Evolutionary conservation across 2,888 invertebrate genomes (phyloP), one percentile per base, ranked within the genome.

Genomic region (Drosophila pegasa): DNA sequence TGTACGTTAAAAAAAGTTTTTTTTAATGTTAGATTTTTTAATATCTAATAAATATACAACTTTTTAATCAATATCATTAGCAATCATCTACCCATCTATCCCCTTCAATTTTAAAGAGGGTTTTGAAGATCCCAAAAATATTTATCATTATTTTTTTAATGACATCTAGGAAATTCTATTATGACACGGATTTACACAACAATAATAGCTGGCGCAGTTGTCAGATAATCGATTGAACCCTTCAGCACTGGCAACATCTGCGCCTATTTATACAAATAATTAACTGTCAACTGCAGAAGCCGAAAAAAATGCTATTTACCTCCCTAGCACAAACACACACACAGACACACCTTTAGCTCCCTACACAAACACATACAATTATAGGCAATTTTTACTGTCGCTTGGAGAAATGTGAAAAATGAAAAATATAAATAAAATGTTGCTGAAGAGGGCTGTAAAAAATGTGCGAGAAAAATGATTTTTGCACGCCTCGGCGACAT

Each of bases 401-500:
- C 57, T 62, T 18, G 38, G 51, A 63, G 43, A 54, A 75, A 78
- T 80, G 76, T 70, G 71, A 71, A 78, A 82, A 78, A 80, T 83
- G 59, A 68, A 67, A 72, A 75, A 61, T 75, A 75, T 83, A 83
- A 78, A 81, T 84, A 84, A 84, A 75, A 71, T 62, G 67, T 55
- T 54, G 43, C 43, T 73, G 80, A 66, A 76, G 78, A 68, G 69
- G 63, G 64, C 67, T 72, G 77, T 62, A 65, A 66, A 71, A 74
- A 84, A 78, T 74, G 73, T 76, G 71, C 74, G 71, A 85, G 86
- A 85, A 83, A 86, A 86, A 88, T 88, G 78, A 83, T 83, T 87
- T 85, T 79, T 83, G 85, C 88, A 88, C 84, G 87, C 78, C 77
- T 83, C 87, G 67, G 52, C 75, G 77, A 71, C 61, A 71, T 63